A percentile compares a stretch with the other conserved stretches of the same genome.
phyloP scores from a whole-genome alignment of 2,113 vertebrate genomes.

The Oxyruncus cristatus region DNA sequence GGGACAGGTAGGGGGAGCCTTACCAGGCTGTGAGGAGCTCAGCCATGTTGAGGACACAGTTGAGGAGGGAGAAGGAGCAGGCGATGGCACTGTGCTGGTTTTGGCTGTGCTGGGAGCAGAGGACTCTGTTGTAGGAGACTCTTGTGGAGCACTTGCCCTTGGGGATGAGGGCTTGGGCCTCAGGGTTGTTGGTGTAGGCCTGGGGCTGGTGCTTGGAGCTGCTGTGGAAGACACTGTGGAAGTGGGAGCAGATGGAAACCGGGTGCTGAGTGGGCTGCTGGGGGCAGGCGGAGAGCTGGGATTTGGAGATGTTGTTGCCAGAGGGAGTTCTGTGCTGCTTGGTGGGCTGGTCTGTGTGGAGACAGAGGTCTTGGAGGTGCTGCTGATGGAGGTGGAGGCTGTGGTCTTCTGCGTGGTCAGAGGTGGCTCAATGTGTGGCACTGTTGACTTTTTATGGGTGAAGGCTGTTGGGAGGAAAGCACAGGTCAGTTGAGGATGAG shows the following conservation, averaged over 20 bases:
- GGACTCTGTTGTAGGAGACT: background rate
- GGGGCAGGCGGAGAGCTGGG: background rate
- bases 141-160: rapidly evolving
- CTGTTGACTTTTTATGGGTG: rapidly evolving
- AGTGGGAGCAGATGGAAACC: background rate
- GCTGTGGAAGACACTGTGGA: background rate
- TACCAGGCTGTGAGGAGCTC: background rate
- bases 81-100: background rate
- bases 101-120: background rate
- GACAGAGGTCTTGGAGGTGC: background rate
- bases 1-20: too few relatives aligned
- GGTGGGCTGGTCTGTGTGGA: background rate
- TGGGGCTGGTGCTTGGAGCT: background rate
- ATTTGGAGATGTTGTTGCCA: background rate
- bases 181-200: background rate
- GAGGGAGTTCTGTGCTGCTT: background rate
- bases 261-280: background rate
- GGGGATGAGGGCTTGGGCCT: background rate
- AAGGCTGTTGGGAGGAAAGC: background rate
- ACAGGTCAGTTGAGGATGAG: too few relatives aligned
- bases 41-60: background rate
- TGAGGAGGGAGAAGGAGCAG: background rate
- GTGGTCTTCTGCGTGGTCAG: background rate
- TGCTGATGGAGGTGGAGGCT: background rate
- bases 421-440: background rate